Base-by-base conservation (phyloP, 1,140 invertebrate genomes). In the Tigriopus japonicus region DNA sequence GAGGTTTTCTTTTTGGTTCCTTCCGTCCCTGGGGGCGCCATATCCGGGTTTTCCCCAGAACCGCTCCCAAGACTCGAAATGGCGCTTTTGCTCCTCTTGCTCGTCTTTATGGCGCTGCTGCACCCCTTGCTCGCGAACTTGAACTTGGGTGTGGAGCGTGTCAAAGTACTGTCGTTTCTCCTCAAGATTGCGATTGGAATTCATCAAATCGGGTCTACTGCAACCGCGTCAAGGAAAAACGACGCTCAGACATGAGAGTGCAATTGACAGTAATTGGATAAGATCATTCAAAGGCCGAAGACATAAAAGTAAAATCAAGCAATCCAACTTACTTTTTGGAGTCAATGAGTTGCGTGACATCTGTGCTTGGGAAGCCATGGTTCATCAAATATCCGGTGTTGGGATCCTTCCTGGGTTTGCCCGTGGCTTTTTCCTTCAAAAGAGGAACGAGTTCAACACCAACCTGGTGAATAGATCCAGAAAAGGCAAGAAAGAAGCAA, bases 41-140 rank as follows among this genome's bases (percentile, higher is more conserved):
- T 65, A 62, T 13, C 64, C 64, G 0, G 64, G 64, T 15, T 62
- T 24, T 6, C 64, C 64, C 64, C 64, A 65, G 15, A 65, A 65
- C 1, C 61, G 52, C 7, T 64, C 63, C 64, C 64, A 65, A 9
- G 56, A 60, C 19, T 59, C 59, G 9, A 63, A 42, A 53, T 65
- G 64, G 17, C 58, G 62, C 53, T 56, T 59, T 51, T 64, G 51
- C 43, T 65, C 53, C 19, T 59, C 21, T 49, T 59, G 52, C 3
- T 56, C 42, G 12, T 61, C 49, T 13, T 40, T 54, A 19, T 24
- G 23, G 17, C 28, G 14, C n/a, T 59, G 19, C 49, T 52, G 49
- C n/a, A 60, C 45, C 6, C 41, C 59, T 14, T 58, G 58, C 14
- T 65, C 40, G 1, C 40, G 21, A 17, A 21, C 19, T 24, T 51